Evolutionary conservation across 2,797 vertebrate genomes (phyloP), one percentile per base, ranked within the genome.

Genomic region (Taenioides sp.): DNA sequence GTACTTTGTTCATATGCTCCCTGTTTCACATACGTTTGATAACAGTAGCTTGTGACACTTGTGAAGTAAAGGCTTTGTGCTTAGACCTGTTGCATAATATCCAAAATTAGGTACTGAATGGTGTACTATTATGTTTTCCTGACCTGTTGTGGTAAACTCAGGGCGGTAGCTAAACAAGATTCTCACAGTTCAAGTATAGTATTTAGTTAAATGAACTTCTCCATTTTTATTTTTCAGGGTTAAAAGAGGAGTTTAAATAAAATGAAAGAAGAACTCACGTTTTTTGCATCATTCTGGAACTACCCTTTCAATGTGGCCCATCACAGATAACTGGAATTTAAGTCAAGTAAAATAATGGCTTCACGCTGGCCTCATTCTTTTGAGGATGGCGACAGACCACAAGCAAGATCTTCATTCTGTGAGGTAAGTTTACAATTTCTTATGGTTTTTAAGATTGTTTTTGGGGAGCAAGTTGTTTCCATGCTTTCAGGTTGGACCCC

Each of bases 341-440:
- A 91, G 78, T 91, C 91, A 92, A 91, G 92, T 94, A 93, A 94
- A 94, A 96, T 95, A 93, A 99, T 99, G 98, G 97, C 96, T 85
- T 95, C 95, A 68, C 95, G 88, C 91, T 93, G 95, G 95, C 88
- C 89, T 86, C 92, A 92, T 86, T 87, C 94, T 74, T 91, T 86
- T 59, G 95, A 94, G 82, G 93, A 93, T 75, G 89, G 90, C 49
- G 89, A 88, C 73, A 81, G 80, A 73, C 91, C 88, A 77, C 85
- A 84, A 68, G 77, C 86, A 18, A 89, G 91, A 69, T 80, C 89
- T 73, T 91, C 82, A 55, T 89, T 88, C 75, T 92, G 86, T 70
- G 91, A 94, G 94, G 95, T 95, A 88, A 92, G 60, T 25, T 7
- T 57, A 47, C 55, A 23, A 5, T 65, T 11, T 34, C 2, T 1